Evolutionary conservation across 1,140 invertebrate species (phyloP).

Genomic region (Lordiphosa mommai): DNA sequence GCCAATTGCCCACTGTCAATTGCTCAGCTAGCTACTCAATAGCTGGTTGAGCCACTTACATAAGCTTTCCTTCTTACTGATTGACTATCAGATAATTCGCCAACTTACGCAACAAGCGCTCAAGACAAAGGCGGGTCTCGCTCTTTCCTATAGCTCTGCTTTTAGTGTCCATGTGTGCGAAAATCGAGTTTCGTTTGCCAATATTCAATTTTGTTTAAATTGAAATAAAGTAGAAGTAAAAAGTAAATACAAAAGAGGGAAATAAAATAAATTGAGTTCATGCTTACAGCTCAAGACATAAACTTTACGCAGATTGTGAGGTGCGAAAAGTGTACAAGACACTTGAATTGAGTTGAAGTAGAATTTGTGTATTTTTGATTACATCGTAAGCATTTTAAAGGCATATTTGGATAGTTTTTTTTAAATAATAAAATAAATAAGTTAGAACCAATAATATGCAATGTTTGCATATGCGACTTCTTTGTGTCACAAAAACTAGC

Average conservation of each 20-base stretch:
- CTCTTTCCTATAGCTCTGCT: too few relatives aligned
- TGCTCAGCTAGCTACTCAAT: constrained; percentile 4
- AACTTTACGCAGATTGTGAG: constrained; percentile 13
- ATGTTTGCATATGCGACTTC: too few relatives aligned
- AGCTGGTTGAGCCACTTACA: background rate
- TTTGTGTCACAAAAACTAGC: too few relatives aligned
- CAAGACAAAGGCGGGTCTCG: constrained; percentile 45
- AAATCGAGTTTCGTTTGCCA: constrained; percentile 64
- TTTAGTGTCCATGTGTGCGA: constrained; percentile 25
- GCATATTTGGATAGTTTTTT: too few relatives aligned
- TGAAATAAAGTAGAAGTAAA: constrained; percentile 60
- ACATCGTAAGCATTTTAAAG: too few relatives aligned
- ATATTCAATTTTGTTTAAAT: constrained; percentile 73
- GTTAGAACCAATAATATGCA: too few relatives aligned
- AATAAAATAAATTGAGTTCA: constrained; percentile 33
- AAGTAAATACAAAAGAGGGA: constrained; percentile 20
- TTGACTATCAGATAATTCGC: constrained; percentile 46
- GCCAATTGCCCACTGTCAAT: too few relatives aligned
- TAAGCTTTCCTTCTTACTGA: constrained; percentile 9
- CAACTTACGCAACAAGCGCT: constrained; percentile 51
- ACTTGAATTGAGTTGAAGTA: too few relatives aligned
- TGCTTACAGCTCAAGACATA: constrained; percentile 9
- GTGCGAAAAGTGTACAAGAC: background rate
- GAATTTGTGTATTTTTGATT: background rate
- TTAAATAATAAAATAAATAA: too few relatives aligned